phyloP scores from a whole-genome alignment of 2,113 vertebrate genomes.

The Brachionichthys hirsutus region DNA sequence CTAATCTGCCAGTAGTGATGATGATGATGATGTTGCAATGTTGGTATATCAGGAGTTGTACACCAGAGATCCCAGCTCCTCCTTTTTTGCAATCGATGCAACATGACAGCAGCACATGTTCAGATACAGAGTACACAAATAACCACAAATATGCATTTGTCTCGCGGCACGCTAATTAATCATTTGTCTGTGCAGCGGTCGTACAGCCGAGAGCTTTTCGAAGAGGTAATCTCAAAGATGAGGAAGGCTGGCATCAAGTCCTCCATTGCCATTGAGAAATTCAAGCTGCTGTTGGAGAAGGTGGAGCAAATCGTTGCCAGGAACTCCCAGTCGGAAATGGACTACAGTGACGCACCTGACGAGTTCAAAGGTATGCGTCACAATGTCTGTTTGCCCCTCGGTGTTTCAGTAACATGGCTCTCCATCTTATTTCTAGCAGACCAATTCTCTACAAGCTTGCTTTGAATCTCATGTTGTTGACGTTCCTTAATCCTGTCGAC shows the following conservation, averaged over 20 bases:
- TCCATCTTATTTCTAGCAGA: background rate
- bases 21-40: too few species aligned
- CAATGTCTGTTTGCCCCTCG: background rate
- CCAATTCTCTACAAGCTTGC: background rate
- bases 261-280: constrained; percentile 98
- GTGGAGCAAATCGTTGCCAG: constrained; percentile 96
- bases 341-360: constrained; percentile 98
- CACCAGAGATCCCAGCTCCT: too few species aligned
- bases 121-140: background rate
- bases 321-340: constrained; percentile 95
- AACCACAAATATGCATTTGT: background rate
- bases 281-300: constrained; percentile 94
- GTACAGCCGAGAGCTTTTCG: constrained; percentile 96
- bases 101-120: too few species aligned
- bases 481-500: background rate
- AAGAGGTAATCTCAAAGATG: constrained; percentile 98
- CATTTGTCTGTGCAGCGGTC: constrained; percentile 81
- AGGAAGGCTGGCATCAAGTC: constrained; percentile 98
- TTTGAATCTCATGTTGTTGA: background rate
- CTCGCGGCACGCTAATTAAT: background rate
- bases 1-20: too few species aligned
- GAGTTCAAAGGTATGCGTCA: constrained; percentile 92
- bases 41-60: too few species aligned
- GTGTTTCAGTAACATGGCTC: background rate
- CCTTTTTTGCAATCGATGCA: too few species aligned